Evolutionary conservation across 2,113 vertebrate species (phyloP), one percentile per base, ranked within the genome.

Genomic region (Progne subis): DNA sequence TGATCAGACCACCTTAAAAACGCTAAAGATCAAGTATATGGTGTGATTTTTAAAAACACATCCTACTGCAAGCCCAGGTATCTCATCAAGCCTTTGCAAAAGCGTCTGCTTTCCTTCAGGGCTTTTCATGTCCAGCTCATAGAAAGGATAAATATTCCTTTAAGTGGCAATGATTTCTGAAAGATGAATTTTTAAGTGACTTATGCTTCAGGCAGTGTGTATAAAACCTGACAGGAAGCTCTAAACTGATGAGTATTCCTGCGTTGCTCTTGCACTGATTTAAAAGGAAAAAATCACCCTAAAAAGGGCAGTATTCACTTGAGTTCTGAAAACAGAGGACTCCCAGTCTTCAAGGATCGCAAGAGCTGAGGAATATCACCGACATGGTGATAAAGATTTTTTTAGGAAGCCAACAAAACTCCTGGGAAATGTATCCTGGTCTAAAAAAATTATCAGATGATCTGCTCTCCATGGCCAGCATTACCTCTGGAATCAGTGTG

Each of bases 121-220:
- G 57, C 50, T 91, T 87, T 57, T 76, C 69, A 61, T 21, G 49
- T 63, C 72, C 68, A 43, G 34, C 70, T 37, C 26, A 32, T 25
- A 77, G 44, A 82, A 82, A 82, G 50, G 20, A 92, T 50, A 81
- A 52, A 80, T 55, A 90, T 68, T 91, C 29, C 44, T 86, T 75
- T 86, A 94, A 83, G 75, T 47, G 49, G 63, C 87, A 80, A 44
- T 90, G 82, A 88, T 78, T 94, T 68, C 93, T 68, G 50, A 95
- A 64, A 81, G 50, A 90, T 59, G 55, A 28, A 44, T 92, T 95
- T 88, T 47, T 37, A 61, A 63, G 34, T 67, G 68, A 92, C 88
- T 78, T 68, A 78, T 84, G 39, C 53, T 86, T 76, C 39, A 77
- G 82, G 47, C 65, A 44, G 25, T 6, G 24, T 60, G 67, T 43